These are phyloP conservation scores for Peromyscus eremicus DNA, from an alignment of 2,797 vertebrate genomes.

Conservation along the genomic window DNA sequence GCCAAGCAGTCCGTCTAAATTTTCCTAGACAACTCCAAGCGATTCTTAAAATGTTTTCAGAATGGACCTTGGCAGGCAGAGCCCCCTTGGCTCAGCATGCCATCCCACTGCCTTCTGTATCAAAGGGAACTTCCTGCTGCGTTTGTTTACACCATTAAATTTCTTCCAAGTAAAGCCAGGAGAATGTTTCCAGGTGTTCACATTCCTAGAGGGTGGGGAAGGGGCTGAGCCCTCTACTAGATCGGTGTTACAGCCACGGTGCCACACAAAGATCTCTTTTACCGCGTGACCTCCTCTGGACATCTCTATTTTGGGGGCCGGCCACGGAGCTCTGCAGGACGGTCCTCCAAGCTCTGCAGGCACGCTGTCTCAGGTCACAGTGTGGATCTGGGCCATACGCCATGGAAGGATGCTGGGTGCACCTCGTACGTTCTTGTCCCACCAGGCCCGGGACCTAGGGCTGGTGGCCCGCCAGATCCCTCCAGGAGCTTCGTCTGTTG, in stretches of 20 bases:
- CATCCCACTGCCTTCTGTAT: conserved; percentile 51
- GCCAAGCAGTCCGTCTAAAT: background rate
- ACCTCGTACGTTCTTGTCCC: background rate
- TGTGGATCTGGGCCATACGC: background rate
- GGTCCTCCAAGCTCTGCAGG: fast-evolving
- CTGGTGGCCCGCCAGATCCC: background rate
- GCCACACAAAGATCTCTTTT: conserved; percentile 62
- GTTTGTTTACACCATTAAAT: conserved; percentile 81
- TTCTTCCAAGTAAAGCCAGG: conserved; percentile 74
- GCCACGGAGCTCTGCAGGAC: background rate
- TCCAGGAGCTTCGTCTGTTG: background rate
- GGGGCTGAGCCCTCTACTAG: background rate
- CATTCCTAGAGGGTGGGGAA: conserved; percentile 70
- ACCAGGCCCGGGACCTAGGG: background rate
- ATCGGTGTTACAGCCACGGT: conserved; percentile 53
- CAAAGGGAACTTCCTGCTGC: conserved; percentile 79
- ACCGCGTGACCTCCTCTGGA: conserved; percentile 17
- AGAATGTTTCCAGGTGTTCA: conserved; percentile 82
- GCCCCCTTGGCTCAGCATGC: background rate
- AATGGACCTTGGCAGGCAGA: conserved; percentile 31
- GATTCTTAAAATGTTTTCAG: background rate
- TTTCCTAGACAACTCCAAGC: background rate
- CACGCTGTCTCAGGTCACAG: background rate
- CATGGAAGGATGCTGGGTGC: background rate
- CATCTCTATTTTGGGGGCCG: background rate